phyloP scores from a whole-genome alignment of 2,888 invertebrate species.

The Yponomeuta plumbellus region DNA sequence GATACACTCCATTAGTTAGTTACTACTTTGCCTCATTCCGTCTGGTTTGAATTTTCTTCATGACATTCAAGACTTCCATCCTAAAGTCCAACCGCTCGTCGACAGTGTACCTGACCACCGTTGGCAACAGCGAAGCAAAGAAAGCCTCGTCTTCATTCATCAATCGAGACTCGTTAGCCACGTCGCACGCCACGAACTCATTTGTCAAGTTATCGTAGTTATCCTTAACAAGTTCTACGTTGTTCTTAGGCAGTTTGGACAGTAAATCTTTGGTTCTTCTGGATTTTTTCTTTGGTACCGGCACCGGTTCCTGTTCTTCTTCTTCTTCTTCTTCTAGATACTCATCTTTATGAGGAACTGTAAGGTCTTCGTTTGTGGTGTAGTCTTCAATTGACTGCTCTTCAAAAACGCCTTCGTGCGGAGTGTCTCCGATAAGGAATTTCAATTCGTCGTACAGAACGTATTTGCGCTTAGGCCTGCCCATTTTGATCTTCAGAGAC shows the following conservation, averaged over 20 bases:
- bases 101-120: slow-evolving; percentile 58
- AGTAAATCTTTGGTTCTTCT: neutral
- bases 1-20: too few relatives aligned
- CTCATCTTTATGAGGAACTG: neutral
- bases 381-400: slow-evolving; percentile 16
- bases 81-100: slow-evolving; percentile 63
- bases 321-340: slow-evolving; percentile 12
- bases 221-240: neutral
- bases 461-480: slow-evolving; percentile 49
- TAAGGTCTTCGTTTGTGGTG: slow-evolving; percentile 21
- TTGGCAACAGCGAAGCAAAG: slow-evolving; percentile 61
- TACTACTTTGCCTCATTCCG: slow-evolving; percentile 23
- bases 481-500: slow-evolving; percentile 46
- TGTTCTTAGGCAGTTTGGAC: neutral
- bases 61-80: slow-evolving; percentile 56
- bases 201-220: neutral
- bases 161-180: slow-evolving; percentile 33
- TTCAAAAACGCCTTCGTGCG: slow-evolving; percentile 30
- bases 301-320: neutral
- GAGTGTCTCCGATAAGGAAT: slow-evolving; percentile 44
- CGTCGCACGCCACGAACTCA: slow-evolving; percentile 2
- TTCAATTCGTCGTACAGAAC: slow-evolving; percentile 49
- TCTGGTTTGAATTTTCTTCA: slow-evolving; percentile 57
- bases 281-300: neutral
- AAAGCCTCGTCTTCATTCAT: slow-evolving; percentile 72